Base-by-base conservation (phyloP, 1,140 invertebrate species). In the Triops cancriformis region DNA sequence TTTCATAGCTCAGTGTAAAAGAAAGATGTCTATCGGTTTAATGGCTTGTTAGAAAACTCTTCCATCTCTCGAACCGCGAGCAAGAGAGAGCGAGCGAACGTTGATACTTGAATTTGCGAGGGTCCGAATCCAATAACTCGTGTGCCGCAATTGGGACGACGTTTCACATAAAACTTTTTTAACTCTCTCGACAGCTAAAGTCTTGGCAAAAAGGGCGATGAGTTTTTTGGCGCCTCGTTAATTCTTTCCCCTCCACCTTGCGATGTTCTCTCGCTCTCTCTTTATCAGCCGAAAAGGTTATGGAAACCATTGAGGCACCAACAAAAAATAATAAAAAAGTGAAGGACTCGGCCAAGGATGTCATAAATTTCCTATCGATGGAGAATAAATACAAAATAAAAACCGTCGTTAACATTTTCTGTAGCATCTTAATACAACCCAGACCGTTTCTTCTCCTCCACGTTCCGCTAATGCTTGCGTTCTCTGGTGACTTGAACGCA, bases 331-430 rank as follows among this genome's bases (percentile, higher is more conserved):
- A 37, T 37, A 37, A 37, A 37, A 37, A 37, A 37, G 31, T 37
- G 7, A 37, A 18, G 51, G 51, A 64, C 14, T 64, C 18, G 51
- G 51, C 51, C 51, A 64, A 64, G 51, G 51, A 64, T 64, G 18
- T 9, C 51, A 64, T 64, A 64, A 64, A 64, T 64, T 64, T 64
- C 18, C 51, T 64, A 64, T 64, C 51, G 51, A 64, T 64, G 51
- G 51, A 64, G 51, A 64, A 64, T 64, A 64, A 64, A 64, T 64
- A 64, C 51, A 64, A 64, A 64, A 64, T 64, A 64, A 64, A 64
- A 64, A 23, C 51, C 51, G 51, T 64, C 51, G 51, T 64, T 64
- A 64, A 64, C 51, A 64, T 64, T 64, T 64, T 64, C 51, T 64
- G 51, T 64, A 64, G 51, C 51, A 64, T 64, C 51, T 64, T 64